Conservation (phyloP, 2,113 vertebrate species). For the Hucho hucho region DNA sequence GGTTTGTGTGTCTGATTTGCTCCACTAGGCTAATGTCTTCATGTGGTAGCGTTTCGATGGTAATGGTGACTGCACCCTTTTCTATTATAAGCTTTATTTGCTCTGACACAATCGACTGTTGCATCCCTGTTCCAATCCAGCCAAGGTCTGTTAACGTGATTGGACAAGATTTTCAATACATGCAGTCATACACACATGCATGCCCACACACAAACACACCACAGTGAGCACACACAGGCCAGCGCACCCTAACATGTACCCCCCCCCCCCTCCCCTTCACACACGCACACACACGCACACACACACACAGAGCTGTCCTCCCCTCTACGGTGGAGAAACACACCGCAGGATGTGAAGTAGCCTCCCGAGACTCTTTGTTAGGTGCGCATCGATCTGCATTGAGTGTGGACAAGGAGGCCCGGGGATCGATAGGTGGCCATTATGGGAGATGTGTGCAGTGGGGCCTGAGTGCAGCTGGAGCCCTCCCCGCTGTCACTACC, state of each 20-base stretch:
- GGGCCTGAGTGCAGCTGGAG: constrained; percentile 48
- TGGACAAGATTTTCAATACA: not conserved
- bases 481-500: constrained; percentile 47
- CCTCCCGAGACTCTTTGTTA: constrained; percentile 65
- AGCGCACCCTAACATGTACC: no score
- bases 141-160: not conserved
- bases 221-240: constrained; percentile 3
- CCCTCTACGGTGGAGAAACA: not conserved
- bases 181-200: constrained; percentile 13
- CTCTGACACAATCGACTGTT: not conserved
- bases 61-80: constrained; percentile 21
- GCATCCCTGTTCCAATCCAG: not conserved
- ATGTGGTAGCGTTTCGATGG: no score
- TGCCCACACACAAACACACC: constrained; percentile 20
- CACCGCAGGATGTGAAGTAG: constrained; percentile 56
- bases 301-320: not conserved
- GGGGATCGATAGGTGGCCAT: constrained; percentile 66
- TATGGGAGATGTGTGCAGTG: constrained; percentile 66
- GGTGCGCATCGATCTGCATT: constrained; percentile 66
- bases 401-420: constrained; percentile 70
- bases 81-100: not conserved
- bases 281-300: constrained; percentile 18
- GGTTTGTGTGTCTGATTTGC: not conserved
- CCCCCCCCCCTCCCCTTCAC: not conserved
- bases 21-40: not conserved